phyloP scores from a whole-genome alignment of 1,140 invertebrate species.

The Helicorthomorpha holstii region DNA sequence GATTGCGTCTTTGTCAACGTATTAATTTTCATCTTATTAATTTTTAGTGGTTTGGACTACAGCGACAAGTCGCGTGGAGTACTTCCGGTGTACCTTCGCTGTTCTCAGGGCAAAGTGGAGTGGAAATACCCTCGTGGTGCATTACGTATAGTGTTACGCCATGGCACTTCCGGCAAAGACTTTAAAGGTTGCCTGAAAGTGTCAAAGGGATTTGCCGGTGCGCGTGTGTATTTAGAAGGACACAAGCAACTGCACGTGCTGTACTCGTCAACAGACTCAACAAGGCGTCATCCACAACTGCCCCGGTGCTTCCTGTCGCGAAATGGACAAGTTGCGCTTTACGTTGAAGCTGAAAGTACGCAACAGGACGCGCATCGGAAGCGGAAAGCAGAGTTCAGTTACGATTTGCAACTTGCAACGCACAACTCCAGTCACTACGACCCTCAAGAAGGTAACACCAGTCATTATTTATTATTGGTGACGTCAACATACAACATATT shows the following conservation, averaged over 20 bases:
- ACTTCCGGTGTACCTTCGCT: slow-evolving; percentile 56
- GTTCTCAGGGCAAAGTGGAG: slow-evolving; percentile 44
- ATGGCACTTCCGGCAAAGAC: slow-evolving; percentile 28
- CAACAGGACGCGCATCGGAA: slow-evolving; percentile 20
- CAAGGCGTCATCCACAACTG: slow-evolving; percentile 29
- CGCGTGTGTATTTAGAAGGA: slow-evolving; percentile 50
- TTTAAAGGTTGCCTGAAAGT: slow-evolving; percentile 29
- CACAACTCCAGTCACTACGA: slow-evolving; percentile 33
- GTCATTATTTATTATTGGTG: no score
- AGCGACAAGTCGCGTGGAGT: slow-evolving; percentile 35
- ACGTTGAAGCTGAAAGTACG: slow-evolving; percentile 40
- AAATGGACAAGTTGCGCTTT: slow-evolving; percentile 48
- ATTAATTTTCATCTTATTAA: no score
- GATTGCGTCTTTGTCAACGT: no score
- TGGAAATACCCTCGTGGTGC: slow-evolving; percentile 61
- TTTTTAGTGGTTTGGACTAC: slow-evolving; percentile 7
- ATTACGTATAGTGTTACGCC: slow-evolving; percentile 43
- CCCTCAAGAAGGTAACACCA: slow-evolving; percentile 28
- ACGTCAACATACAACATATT: no score
- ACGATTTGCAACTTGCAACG: slow-evolving; percentile 42
- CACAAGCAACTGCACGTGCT: slow-evolving; percentile 41
- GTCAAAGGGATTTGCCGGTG: slow-evolving; percentile 23
- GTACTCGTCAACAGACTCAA: slow-evolving; percentile 41
- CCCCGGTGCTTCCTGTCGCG: slow-evolving; percentile 42
- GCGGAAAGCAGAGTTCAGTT: slow-evolving; percentile 38